Conservation (phyloP, 2,113 vertebrate genomes). For the Serilophus lunatus region DNA sequence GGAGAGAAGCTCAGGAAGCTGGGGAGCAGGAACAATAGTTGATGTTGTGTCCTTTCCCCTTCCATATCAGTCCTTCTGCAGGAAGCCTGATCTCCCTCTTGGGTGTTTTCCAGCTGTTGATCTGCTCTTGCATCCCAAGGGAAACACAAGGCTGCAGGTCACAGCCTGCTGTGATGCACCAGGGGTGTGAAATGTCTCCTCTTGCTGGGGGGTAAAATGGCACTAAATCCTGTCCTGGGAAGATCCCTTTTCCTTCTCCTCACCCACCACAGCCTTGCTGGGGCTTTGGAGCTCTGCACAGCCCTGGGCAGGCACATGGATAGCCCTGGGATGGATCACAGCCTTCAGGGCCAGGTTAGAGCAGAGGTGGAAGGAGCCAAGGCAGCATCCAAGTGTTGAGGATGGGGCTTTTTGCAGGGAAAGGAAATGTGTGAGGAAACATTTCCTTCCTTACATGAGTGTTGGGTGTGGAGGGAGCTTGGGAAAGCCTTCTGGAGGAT, state of each 20-base stretch:
- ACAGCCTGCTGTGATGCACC: neutral
- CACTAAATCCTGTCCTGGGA: neutral
- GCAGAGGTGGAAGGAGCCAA: neutral
- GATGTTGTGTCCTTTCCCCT: neutral
- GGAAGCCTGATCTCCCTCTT: neutral
- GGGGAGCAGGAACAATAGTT: neutral
- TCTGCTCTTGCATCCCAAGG: neutral
- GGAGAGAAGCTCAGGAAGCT: neutral
- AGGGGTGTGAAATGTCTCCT: neutral
- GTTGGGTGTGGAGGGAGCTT: neutral
- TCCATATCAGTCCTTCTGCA: neutral
- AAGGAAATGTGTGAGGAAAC: rapidly evolving
- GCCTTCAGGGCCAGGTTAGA: neutral
- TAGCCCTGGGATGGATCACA: neutral
- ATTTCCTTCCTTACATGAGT: neutral
- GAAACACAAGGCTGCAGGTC: neutral
- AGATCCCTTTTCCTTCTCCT: neutral
- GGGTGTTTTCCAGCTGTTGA: neutral
- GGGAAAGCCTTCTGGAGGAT: neutral
- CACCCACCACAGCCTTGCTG: neutral
- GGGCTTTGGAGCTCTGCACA: neutral
- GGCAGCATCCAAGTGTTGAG: neutral
- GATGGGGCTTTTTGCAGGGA: neutral
- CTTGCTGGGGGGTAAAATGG: neutral
- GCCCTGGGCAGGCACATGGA: neutral